Evolutionary conservation across 2,888 invertebrate species (phyloP).

Genomic region (Microctonus aethiopoides): DNA sequence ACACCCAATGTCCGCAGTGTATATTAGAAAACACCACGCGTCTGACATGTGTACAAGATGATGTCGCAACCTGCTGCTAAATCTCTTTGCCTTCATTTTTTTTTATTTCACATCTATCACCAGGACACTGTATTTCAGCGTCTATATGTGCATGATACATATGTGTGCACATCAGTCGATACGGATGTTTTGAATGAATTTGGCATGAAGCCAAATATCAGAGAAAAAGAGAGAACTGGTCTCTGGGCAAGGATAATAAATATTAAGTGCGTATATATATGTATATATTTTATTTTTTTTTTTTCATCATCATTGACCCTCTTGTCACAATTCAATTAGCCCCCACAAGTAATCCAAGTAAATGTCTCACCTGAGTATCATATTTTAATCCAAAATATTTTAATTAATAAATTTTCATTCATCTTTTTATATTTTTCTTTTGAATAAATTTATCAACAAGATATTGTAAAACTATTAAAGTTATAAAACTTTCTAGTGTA

Average conservation of each 20-base stretch:
- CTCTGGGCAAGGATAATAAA: neutral
- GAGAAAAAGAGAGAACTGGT: neutral
- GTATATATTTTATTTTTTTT: neutral
- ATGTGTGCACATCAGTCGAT: conserved; percentile 23
- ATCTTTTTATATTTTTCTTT: neutral
- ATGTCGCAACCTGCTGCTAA: conserved; percentile 32
- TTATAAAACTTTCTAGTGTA: neutral
- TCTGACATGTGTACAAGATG: neutral
- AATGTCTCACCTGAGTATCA: neutral
- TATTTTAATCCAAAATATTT: neutral
- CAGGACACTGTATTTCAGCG: neutral
- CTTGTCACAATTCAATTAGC: neutral
- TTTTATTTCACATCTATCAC: neutral
- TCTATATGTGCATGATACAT: neutral
- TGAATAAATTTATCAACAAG: neutral
- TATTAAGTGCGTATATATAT: neutral
- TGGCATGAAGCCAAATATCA: conserved; percentile 51
- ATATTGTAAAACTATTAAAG: neutral
- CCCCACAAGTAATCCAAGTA: neutral
- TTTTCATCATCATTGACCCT: neutral
- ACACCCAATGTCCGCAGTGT: conserved; percentile 9
- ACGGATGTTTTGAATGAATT: conserved; percentile 40
- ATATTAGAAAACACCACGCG: conserved; percentile 9
- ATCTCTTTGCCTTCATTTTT: neutral
- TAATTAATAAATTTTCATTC: neutral